phyloP scores from a whole-genome alignment of 2,888 invertebrate genomes.

The Caenorhabditis imperialis region DNA sequence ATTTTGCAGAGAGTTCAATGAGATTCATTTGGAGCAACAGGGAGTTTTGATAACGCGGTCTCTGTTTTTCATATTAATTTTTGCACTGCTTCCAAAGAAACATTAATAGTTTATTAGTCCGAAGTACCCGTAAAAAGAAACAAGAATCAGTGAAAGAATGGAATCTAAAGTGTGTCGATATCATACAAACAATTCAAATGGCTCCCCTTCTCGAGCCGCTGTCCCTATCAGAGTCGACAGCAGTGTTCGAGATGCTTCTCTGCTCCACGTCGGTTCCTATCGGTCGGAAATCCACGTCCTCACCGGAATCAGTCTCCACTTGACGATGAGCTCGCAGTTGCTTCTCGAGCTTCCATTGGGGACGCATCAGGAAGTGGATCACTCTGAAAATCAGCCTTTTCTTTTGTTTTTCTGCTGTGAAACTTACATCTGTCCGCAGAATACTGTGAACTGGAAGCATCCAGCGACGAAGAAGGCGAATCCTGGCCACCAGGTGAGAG shows the following conservation, averaged over 20 bases:
- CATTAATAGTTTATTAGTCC: too few species aligned
- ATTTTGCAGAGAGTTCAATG: too few species aligned
- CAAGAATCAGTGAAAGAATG: too few species aligned
- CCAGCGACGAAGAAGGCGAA: conserved; percentile 73
- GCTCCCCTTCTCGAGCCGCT: conserved; percentile 38
- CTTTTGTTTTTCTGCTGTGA: too few species aligned
- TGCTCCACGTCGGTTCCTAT: conserved; percentile 36
- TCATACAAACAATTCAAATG: conserved; percentile 27
- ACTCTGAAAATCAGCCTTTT: conserved; percentile 61
- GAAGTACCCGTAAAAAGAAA: too few species aligned
- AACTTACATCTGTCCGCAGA: conserved; percentile 67
- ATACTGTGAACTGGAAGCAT: conserved; percentile 60
- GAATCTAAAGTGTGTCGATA: conserved; percentile 9
- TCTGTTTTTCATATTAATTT: too few species aligned
- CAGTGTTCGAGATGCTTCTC: conserved; percentile 61
- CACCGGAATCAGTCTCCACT: conserved; percentile 23
- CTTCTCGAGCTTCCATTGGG: conserved; percentile 63
- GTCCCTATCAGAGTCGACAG: conserved; percentile 52
- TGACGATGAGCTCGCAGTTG: conserved; percentile 35
- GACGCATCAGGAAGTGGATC: conserved; percentile 65
- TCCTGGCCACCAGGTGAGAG: conserved; percentile 72
- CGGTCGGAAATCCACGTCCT: conserved; percentile 32
- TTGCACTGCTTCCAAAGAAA: too few species aligned
- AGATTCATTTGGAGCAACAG: too few species aligned
- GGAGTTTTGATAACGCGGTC: too few species aligned